Evolutionary conservation across 2,888 invertebrate species (phyloP).

Genomic region (Eurytoma adleriae): DNA sequence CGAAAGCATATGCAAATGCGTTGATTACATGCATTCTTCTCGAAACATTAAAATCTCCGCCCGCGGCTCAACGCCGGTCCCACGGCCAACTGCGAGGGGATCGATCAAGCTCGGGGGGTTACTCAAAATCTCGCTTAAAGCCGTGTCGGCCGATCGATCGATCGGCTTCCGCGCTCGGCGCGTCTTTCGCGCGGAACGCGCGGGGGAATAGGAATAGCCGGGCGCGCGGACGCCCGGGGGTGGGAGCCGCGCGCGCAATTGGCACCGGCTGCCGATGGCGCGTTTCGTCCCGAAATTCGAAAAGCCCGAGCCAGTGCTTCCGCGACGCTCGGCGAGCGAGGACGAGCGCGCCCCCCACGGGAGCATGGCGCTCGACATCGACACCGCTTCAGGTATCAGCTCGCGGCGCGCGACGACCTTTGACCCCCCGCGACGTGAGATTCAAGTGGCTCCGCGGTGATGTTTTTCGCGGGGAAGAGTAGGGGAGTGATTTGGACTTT

Average conservation of each 20-base stretch:
- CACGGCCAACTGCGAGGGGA: too few species aligned
- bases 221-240: too few species aligned
- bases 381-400: conserved; percentile 34
- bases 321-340: conserved; percentile 54
- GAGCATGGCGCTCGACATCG: conserved; percentile 39
- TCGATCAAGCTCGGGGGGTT: too few species aligned
- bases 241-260: conserved; percentile 18
- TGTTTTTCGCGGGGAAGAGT: not conserved
- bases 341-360: not conserved
- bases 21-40: too few species aligned
- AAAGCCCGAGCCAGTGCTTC: conserved; percentile 57
- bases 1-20: too few species aligned
- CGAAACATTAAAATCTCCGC: too few species aligned
- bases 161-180: not conserved
- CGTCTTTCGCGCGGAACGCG: not conserved
- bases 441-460: too few species aligned
- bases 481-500: too few species aligned
- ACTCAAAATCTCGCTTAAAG: too few species aligned
- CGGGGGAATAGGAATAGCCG: not conserved
- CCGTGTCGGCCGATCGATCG: conserved; percentile 4
- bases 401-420: not conserved
- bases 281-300: conserved; percentile 58
- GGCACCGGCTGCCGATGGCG: conserved; percentile 55
- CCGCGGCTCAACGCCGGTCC: too few species aligned
- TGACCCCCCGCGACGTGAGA: too few species aligned